Base-by-base conservation (phyloP, 2,113 vertebrate species). In the Rattus rattus region DNA sequence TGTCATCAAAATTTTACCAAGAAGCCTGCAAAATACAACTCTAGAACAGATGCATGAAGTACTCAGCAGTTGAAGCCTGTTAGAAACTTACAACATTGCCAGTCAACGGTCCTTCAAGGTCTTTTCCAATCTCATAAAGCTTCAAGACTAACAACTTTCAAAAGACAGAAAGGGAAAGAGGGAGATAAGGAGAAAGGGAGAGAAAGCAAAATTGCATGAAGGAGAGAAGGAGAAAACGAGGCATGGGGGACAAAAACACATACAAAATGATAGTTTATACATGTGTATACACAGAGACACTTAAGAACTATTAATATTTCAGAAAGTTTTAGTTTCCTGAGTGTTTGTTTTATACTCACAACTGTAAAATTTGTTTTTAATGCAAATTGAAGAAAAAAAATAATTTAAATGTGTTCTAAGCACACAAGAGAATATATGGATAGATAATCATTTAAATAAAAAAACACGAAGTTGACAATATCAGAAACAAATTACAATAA, bases 401-500 rank as follows among this genome's bases (percentile, higher is more conserved):
- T 83, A 89, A 56, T 87, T 75, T 96, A 10, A 85, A 91, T 13
- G n/a, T 76, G 59, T 91, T 92, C 90, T 90, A 87, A 88, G 87
- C 87, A 83, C 13, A 65, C 0, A 49, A 8, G 56, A 93, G 56
- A 93, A 30, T 69, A 6, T 19, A 43, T 65, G 17, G 1, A 54
- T 85, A 63, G 43, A 72, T 7, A 83, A 24, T 43, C 43, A 28
- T 1, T 69, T 19, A 83, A 5, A 83, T n/a, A 79, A 80, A 54
- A 54, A 96, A 65, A 43, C 43, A 70, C 80, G 0, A 83, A 8
- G n/a, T 79, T 16, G 36, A 94, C 0, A 22, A 43, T 86, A 56
- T 77, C 67, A 88, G 26, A 96, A 96, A 91, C 96, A 10, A 97
- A 93, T 88, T 95, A 2, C 22, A 86, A 47, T 76, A 24, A 20